Base-by-base conservation (phyloP, 2,113 vertebrate genomes). In the Lonchura striata region DNA sequence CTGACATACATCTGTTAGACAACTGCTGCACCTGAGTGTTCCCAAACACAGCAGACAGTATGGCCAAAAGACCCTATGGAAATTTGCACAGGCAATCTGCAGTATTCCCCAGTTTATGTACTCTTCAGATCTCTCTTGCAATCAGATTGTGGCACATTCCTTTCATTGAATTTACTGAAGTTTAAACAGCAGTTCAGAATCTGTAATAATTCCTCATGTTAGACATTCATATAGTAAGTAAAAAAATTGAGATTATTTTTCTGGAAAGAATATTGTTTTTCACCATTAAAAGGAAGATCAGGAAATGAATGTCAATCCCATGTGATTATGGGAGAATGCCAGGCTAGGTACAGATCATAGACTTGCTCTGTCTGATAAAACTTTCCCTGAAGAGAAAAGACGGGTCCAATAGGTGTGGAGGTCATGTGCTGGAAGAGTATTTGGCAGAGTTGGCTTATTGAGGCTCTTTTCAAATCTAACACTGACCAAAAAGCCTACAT, bases 11-110 rank as follows among this genome's bases (percentile, higher is more conserved):
- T 15, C n/a, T n/a, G 7, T 44, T 52, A 18, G 18, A 9, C 17
- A 21, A 25, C 13, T 3, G 4, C 50, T 89, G 74, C 1, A 0
- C 23, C 30, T 1, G 0, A 49, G 30, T 41, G 23, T 19, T 78
- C 52, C 56, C 4, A 20, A 69, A 46, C 33, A 50, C 37, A 74
- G 19, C 47, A 50, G 56, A 19, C 9, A 74, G 57, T 22, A 28
- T 0, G 9, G 57, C 28, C 15, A 18, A 76, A 90, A 82, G 35
- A 19, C 13, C 3, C 3, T 2, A 10, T 2, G 31, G 42, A 42
- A 52, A 53, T 1, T 60, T 68, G 18, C 66, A 63, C 23, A 46
- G 37, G 11, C 12, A 49, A 30, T 41, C 59, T 63, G 24, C 59
- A 77, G 12, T 21, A 19, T 80, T 54, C 12, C 59, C 10, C 50